These are phyloP conservation scores for Zaprionus kolodkinae DNA, from an alignment of 1,140 invertebrate genomes.

Conservation along the genomic window DNA sequence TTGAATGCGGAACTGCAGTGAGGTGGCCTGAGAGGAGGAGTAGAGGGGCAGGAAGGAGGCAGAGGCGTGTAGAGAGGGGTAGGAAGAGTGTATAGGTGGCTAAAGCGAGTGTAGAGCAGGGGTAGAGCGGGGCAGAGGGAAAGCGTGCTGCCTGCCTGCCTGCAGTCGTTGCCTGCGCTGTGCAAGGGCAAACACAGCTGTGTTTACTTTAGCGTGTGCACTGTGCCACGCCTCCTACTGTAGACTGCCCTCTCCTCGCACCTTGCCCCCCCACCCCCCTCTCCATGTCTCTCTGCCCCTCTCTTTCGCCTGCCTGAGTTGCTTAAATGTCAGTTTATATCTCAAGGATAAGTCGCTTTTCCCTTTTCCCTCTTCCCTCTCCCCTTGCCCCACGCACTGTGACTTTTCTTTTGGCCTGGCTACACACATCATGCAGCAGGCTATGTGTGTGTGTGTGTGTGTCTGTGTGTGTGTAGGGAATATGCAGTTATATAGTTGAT, in stretches of 20 bases:
- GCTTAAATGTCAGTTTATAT: conserved; percentile 82
- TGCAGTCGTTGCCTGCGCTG: conserved; percentile 3
- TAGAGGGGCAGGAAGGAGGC: fast-evolving
- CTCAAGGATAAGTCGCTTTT: conserved; percentile 81
- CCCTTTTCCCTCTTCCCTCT: conserved; percentile 48
- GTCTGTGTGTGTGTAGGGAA: background rate
- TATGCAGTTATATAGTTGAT: conserved; percentile 2
- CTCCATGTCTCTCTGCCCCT: conserved; percentile 5
- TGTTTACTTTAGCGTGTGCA: conserved; percentile 57
- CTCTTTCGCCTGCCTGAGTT: conserved; percentile 73
- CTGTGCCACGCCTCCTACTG: conserved; percentile 14
- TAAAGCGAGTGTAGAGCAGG: background rate
- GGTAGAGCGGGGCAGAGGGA: background rate
- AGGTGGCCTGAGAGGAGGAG: background rate
- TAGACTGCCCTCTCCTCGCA: no score
- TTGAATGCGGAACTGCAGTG: conserved; percentile 53
- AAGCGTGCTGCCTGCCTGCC: background rate
- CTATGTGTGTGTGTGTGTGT: background rate
- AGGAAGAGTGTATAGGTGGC: background rate
- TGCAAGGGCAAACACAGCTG: conserved; percentile 54
- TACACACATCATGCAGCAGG: background rate
- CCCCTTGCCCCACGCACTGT: conserved; percentile 28
- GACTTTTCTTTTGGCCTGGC: conserved; percentile 34
- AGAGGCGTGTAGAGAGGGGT: background rate
- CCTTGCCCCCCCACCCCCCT: background rate